phyloP scores from a whole-genome alignment of 2,113 vertebrate species.

The Suncus etruscus region DNA sequence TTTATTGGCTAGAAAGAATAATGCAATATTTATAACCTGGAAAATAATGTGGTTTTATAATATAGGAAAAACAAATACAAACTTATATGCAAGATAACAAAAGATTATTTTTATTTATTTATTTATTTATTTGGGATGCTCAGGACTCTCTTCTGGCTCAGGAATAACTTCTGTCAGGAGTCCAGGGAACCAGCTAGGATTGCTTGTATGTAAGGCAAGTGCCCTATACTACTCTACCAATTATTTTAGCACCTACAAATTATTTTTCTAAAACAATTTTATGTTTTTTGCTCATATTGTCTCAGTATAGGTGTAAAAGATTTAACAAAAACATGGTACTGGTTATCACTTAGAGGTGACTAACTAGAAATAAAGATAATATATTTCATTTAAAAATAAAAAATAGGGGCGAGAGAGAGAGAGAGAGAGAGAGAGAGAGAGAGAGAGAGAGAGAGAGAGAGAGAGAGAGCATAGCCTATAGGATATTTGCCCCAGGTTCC shows the following conservation, averaged over 20 bases:
- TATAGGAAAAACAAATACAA: conserved; percentile 26
- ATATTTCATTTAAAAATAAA: not conserved
- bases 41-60: not conserved
- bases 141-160: not conserved
- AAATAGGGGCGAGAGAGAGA: too few species aligned
- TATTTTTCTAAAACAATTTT: not conserved
- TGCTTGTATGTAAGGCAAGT: not conserved
- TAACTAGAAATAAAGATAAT: conserved; percentile 1
- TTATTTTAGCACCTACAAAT: not conserved
- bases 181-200: not conserved
- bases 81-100: not conserved
- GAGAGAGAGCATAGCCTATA: too few species aligned
- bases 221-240: too few species aligned
- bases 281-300: conserved; percentile 32
- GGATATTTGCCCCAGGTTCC: too few species aligned
- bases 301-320: not conserved
- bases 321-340: not conserved
- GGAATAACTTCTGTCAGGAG: not conserved
- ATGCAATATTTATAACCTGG: not conserved
- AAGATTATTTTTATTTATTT: too few species aligned
- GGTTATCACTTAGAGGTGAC: not conserved
- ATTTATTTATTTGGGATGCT: too few species aligned
- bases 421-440: too few species aligned
- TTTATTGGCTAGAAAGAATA: conserved; percentile 10
- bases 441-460: too few species aligned